A percentile compares a stretch with the other conserved stretches of the same genome.
Conservation (phyloP, 2,113 vertebrate genomes). For the Uria aalge region DNA sequence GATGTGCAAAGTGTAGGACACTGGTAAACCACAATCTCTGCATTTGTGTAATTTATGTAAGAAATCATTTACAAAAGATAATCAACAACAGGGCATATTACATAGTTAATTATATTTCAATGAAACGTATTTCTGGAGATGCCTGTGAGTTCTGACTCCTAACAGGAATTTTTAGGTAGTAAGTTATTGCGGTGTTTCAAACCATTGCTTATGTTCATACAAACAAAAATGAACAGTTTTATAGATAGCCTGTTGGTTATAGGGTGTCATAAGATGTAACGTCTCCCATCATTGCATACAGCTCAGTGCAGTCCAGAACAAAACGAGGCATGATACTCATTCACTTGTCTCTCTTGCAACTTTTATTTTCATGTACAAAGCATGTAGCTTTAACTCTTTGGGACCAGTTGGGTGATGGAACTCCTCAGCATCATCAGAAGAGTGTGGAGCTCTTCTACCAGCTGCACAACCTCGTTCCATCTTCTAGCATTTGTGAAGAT, state of each 20-base stretch:
- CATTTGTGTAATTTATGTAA: neutral
- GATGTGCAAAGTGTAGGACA: neutral
- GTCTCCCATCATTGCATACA: neutral
- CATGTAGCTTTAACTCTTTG: constrained; percentile 91
- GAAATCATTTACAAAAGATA: neutral
- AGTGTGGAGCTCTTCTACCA: constrained; percentile 98
- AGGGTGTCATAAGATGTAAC: neutral
- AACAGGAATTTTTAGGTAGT: neutral
- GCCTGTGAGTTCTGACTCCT: neutral
- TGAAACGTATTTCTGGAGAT: neutral
- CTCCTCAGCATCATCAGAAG: constrained; percentile 95
- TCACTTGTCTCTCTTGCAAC: neutral
- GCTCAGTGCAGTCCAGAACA: neutral
- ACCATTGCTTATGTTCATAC: neutral
- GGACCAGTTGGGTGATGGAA: constrained; percentile 90
- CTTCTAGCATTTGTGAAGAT: constrained; percentile 96
- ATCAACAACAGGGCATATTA: neutral
- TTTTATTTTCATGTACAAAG: constrained; percentile 68
- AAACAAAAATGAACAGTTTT: neutral
- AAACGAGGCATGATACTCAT: neutral
- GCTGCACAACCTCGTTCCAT: constrained; percentile 95
- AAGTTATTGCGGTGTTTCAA: neutral
- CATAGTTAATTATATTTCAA: neutral
- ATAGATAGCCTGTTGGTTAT: neutral
- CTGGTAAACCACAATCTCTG: neutral